phyloP scores from a whole-genome alignment of 2,888 invertebrate genomes.

The Lissocephala sabroskyi region DNA sequence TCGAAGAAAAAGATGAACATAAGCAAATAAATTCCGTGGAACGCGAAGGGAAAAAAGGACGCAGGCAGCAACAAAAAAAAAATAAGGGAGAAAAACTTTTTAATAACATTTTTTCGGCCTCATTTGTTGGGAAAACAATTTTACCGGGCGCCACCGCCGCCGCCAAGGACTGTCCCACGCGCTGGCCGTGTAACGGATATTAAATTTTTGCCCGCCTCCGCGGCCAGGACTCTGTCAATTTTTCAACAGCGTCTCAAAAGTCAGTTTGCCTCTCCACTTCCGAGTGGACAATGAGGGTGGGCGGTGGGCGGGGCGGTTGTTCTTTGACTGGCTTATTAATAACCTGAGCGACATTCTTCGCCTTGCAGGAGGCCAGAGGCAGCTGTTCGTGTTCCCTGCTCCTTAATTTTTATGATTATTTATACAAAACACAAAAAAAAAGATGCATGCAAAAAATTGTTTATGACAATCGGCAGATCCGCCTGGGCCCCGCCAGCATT shows the following conservation, averaged over 20 bases:
- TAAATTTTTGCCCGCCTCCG: slow-evolving; percentile 52
- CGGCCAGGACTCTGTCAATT: slow-evolving; percentile 22
- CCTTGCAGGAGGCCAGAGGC: slow-evolving; percentile 37
- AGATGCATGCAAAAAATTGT: neutral
- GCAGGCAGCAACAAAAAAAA: neutral
- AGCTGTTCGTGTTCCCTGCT: slow-evolving; percentile 14
- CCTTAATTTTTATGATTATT: slow-evolving; percentile 50
- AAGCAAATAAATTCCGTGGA: slow-evolving; percentile 50
- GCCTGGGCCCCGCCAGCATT: neutral
- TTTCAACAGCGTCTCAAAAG: slow-evolving; percentile 11
- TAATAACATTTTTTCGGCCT: slow-evolving; percentile 67
- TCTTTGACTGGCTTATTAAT: slow-evolving; percentile 19
- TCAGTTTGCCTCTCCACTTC: neutral
- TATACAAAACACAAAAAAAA: slow-evolving; percentile 31
- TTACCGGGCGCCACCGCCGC: slow-evolving; percentile 29
- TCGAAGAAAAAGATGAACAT: slow-evolving; percentile 18
- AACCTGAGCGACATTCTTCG: slow-evolving; percentile 31
- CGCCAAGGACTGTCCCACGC: neutral
- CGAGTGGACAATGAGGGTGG: slow-evolving; percentile 3
- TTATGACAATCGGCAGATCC: neutral
- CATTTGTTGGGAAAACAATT: slow-evolving; percentile 63
- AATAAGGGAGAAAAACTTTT: slow-evolving; percentile 43
- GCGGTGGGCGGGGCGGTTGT: too few relatives aligned
- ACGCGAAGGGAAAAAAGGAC: too few relatives aligned
- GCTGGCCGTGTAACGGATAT: slow-evolving; percentile 46